Base-by-base conservation (phyloP, 1,140 invertebrate species). In the Doryteuthis pealeii region DNA sequence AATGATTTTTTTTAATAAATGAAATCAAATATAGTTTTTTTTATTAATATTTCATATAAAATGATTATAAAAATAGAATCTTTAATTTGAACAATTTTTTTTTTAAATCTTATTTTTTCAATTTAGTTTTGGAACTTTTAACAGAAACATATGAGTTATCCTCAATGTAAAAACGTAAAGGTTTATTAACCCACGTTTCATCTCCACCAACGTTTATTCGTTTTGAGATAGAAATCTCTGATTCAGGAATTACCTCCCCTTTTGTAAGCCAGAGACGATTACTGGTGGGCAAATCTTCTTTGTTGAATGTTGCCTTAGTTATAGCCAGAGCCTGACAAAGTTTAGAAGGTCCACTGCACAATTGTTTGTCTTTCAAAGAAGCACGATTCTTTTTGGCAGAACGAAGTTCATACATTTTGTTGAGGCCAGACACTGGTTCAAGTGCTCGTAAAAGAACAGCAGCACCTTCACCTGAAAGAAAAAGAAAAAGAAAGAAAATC, bases 331-430 rank as follows among this genome's bases (percentile, higher is more conserved):
- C 90, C 71, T 93, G 91, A 79, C 93, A 94, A 22, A 94, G 81
- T 87, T 94, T 94, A 10, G 93, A 92, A 2, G 94, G 94, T 0
- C 94, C 94, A 87, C 93, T 94, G 67, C 92, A 92, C 10, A 94
- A 83, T 76, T 93, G 90, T 70, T 90, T 88, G 2, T 77, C 58
- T 81, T 91, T 91, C 15, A 91, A 83, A 22, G 74, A 74, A 15
- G 22, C 35, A 14, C 62, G 76, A 67, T 26, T 73, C 32, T 71
- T 74, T 79, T 86, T 76, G 77, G 83, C 81, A 33, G 82, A 81
- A 76, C 90, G 82, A 58, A 89, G 81, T 35, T 85, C 74, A 70
- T 83, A 76, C 92, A 94, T 94, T 26, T 80, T 67, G 14, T 91
- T 89, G 2, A 90, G 76, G 54, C 92, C 92, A 79, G 91, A 89